Evolutionary conservation across 2,797 vertebrate species (phyloP), one percentile per base, ranked within the genome.

Genomic region (Hapalemur alaotrensis): DNA sequence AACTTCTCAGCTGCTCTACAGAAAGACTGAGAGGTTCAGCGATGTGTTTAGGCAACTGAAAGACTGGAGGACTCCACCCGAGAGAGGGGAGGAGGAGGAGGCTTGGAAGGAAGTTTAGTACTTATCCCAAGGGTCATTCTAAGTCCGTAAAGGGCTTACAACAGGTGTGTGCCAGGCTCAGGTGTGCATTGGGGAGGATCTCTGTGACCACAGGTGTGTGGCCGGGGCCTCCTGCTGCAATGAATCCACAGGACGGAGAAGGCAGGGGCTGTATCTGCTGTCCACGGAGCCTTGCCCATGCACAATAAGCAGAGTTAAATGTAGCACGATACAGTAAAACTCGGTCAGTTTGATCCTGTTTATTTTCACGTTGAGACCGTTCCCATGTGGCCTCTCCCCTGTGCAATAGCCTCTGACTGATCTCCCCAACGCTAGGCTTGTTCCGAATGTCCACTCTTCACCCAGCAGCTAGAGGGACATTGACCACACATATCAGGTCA

Each of bases 221-320:
- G 8, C 17, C 10, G 1, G 35, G 28, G 30, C 23, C 10, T 7
- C 3, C n/a, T 5, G 63, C n/a, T n/a, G 0, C 7, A 6, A 0
- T 0, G 22, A 43, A 14, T 3, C 61, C 17, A 6, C 20, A 63
- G 32, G 6, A 22, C 13, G 0, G 30, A 13, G 1, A 3, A 30
- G 11, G 18, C 43, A 22, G 4, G 22, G 22, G 5, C 50, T 32
- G 25, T n/a, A 0, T 7, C 41, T 32, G 38, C 38, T 70, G 15
- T n/a, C 35, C 23, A 4, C 0, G 28, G 32, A 59, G n/a, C 25
- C 41, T 50, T 3, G 35, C 20, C 46, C 7, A 2, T 0, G 14
- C n/a, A 11, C 10, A 5, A 50, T 2, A 43, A n/a, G 20, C 38
- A 46, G 81, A 17, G 57, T 32, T 57, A 10, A 70, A 5, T 1